Evolutionary conservation across 2,797 vertebrate species (phyloP).

Genomic region (Takifugu ocellatus): DNA sequence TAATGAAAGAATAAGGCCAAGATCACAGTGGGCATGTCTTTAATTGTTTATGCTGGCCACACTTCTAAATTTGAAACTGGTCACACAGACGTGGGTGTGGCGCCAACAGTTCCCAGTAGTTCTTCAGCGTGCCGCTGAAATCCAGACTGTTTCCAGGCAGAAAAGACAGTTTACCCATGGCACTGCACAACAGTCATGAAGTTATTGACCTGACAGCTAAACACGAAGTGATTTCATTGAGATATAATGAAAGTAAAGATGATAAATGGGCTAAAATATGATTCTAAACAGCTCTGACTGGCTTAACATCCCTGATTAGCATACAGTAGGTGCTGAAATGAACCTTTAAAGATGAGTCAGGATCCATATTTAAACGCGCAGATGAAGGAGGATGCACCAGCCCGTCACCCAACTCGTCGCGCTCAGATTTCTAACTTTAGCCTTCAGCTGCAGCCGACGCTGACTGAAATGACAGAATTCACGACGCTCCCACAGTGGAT

Average conservation of each 20-base stretch:
- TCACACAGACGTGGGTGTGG: slow-evolving; percentile 14
- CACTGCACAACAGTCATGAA: background rate
- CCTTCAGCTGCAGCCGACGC: background rate
- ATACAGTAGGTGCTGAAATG: background rate
- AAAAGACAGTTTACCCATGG: too few relatives aligned
- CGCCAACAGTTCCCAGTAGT: slow-evolving; percentile 36
- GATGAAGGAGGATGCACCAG: background rate
- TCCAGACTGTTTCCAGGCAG: slow-evolving; percentile 19
- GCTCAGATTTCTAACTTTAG: background rate
- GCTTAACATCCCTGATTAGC: background rate
- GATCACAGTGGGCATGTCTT: slow-evolving; percentile 60
- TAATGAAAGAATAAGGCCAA: slow-evolving; percentile 62
- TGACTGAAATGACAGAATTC: background rate
- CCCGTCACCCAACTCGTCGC: background rate
- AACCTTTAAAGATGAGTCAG: background rate
- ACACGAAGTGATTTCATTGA: background rate
- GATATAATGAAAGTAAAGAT: too few relatives aligned
- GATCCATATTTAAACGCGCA: background rate
- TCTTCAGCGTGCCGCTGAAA: slow-evolving; percentile 40
- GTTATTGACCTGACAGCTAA: background rate
- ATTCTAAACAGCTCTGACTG: background rate
- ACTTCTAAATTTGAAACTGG: slow-evolving; percentile 37
- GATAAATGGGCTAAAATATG: background rate
- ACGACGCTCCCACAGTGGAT: background rate
- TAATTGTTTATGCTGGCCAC: slow-evolving; percentile 68